Evolutionary conservation across 2,113 vertebrate genomes (phyloP).

Genomic region (Uria aalge): DNA sequence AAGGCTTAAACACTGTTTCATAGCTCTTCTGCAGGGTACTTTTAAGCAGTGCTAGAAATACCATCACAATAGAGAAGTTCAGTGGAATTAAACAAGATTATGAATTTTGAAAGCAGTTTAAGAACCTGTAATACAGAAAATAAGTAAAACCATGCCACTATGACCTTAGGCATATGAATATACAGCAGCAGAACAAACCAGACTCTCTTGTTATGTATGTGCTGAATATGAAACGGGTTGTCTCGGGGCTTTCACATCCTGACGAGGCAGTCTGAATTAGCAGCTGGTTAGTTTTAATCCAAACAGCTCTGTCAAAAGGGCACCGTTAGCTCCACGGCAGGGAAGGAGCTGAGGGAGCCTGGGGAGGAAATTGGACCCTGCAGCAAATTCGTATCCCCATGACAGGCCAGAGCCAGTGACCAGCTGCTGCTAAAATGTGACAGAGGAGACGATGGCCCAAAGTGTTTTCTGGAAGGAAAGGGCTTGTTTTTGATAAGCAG

Average conservation of each 20-base stretch:
- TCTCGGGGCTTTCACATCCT: not conserved
- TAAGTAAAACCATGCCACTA: not conserved
- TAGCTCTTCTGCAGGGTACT: not conserved
- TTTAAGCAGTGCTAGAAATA: not conserved
- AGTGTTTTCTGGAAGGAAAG: not conserved
- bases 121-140: not conserved
- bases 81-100: not conserved
- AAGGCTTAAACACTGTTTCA: not conserved
- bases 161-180: not conserved
- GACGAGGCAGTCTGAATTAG: not conserved
- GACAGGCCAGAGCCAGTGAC: not conserved
- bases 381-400: not conserved
- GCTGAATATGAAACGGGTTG: not conserved
- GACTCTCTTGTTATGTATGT: rapidly evolving
- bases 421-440: conserved; percentile 9
- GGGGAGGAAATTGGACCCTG: not conserved
- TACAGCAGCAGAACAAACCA: not conserved
- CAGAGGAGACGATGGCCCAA: not conserved
- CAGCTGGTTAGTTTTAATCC: not conserved
- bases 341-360: not conserved
- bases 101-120: not conserved
- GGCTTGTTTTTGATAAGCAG: not conserved
- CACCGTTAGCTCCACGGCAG: not conserved
- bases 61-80: not conserved
- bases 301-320: not conserved